Evolutionary conservation across 1,140 invertebrate genomes (phyloP).

Genomic region (Drosophila guanche): DNA sequence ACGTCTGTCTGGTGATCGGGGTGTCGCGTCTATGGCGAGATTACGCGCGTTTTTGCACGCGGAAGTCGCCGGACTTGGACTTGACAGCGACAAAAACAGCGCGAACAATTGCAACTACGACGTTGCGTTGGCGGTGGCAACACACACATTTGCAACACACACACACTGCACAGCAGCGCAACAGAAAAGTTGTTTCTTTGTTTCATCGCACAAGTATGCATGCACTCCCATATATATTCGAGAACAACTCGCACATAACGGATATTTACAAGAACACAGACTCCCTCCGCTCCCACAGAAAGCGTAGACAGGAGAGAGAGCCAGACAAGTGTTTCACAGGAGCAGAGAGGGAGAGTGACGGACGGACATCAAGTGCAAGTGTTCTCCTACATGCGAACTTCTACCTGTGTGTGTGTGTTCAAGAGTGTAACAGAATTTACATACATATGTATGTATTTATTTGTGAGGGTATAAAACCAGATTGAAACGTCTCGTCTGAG

Average conservation of each 20-base stretch:
- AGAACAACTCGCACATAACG: constrained; percentile 22
- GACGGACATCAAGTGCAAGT: constrained; percentile 45
- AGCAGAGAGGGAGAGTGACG: constrained; percentile 8
- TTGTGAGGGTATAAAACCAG: background rate
- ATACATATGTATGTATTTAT: no score
- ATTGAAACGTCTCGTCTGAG: no score
- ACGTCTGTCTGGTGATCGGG: background rate
- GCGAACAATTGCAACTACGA: constrained; percentile 32
- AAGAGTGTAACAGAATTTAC: constrained; percentile 29
- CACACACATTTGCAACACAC: constrained; percentile 16
- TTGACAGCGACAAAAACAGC: constrained; percentile 32
- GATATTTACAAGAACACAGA: constrained; percentile 35
- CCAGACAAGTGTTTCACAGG: background rate
- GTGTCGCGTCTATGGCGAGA: constrained; percentile 15
- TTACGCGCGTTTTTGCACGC: constrained; percentile 56
- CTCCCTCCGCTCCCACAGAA: constrained; percentile 4
- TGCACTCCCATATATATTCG: constrained; percentile 10
- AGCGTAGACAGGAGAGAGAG: constrained; percentile 19
- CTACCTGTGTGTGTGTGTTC: background rate
- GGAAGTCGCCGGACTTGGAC: constrained; percentile 64
- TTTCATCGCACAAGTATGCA: constrained; percentile 34
- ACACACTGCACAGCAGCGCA: constrained; percentile 6
- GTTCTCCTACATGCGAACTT: constrained; percentile 17
- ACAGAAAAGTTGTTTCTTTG: constrained; percentile 67
- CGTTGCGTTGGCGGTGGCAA: constrained; percentile 64